These are phyloP conservation scores for Zophobas atratus DNA, from an alignment of 1,140 invertebrate species.

Conservation along the genomic window DNA sequence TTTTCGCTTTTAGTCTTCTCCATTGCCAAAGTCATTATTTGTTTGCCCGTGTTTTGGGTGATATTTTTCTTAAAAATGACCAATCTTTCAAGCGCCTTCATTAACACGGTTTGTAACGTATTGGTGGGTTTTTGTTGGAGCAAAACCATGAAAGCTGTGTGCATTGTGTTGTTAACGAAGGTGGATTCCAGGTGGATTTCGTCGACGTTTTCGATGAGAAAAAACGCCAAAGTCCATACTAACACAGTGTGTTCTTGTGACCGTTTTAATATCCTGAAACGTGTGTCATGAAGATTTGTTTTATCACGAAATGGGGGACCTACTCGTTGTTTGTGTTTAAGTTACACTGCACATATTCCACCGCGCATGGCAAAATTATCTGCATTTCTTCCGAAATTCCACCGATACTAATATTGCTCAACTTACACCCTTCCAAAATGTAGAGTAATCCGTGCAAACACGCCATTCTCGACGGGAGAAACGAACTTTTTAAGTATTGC, in stretches of 20 bases:
- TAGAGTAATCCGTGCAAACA: conserved; percentile 84
- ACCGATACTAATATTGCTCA: conserved; percentile 72
- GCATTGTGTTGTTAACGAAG: conserved; percentile 67
- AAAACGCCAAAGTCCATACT: conserved; percentile 81
- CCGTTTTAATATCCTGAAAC: conserved; percentile 69
- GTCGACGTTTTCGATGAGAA: conserved; percentile 76
- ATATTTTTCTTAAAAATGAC: conserved; percentile 75
- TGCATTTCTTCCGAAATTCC: conserved; percentile 74
- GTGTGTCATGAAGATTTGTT: conserved; percentile 13
- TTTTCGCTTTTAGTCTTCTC: conserved; percentile 81
- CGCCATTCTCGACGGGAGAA: conserved; percentile 78
- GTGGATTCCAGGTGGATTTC: conserved; percentile 67
- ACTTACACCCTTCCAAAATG: conserved; percentile 78
- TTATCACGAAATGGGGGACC: conserved; percentile 44
- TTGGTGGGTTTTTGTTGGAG: conserved; percentile 66
- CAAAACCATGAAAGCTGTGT: conserved; percentile 67
- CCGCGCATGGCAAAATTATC: conserved; percentile 75
- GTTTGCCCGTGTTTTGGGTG: conserved; percentile 74
- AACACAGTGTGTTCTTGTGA: conserved; percentile 78
- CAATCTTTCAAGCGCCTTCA: conserved; percentile 81
- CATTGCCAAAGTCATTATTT: conserved; percentile 81
- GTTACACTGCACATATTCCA: conserved; percentile 80
- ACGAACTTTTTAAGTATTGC: conserved; percentile 75
- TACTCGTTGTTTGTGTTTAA: conserved; percentile 72
- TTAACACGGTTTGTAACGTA: conserved; percentile 68